Evolutionary conservation across 2,888 invertebrate genomes (phyloP), one percentile per base, ranked within the genome.

Genomic region (Dasysyrphus tricinctus): DNA sequence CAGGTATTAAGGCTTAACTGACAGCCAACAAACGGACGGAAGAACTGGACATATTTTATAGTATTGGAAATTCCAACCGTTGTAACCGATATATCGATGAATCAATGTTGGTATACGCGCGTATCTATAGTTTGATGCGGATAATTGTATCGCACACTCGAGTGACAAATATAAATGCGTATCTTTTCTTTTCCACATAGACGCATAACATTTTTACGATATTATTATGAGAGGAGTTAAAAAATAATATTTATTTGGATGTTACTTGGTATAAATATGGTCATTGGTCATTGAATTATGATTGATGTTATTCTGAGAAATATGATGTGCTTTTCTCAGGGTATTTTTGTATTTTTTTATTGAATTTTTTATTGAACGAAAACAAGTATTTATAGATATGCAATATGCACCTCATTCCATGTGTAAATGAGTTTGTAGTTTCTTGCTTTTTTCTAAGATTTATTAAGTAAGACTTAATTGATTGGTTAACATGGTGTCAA

Each of bases 101-200:
- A 83, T 69, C 78, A 83, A 79, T 69, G 11, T 69, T 57, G 16
- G 3, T 16, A 16, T 12, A 34, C 16, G 34, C 29, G 57, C 24
- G 24, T 24, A 24, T 24, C 24, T 24, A 24, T 29, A 49, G 56
- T 29, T 49, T 24, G 34, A 19, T 37, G 9, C 2, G 16, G 76
- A 73, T 76, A 85, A 85, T 77, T 80, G 77, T 69, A 56, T 81
- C 61, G 67, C 80, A 73, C 77, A 80, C 39, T 69, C 34, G 39
- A 49, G 49, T 51, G 73, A 78, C 59, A 67, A 73, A 78, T n/a
- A n/a, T n/a, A 29, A 63, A 56, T 73, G n/a, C n/a, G 80, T 80
- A 72, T 74, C 73, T 59, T 54, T 54, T 61, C 67, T n/a, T n/a
- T n/a, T n/a, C n/a, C n/a, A n/a, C 61, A 83, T 61, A 57, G 63